Conservation (phyloP, 92 coral and sea anemone genomes). For the Bergia sp. region DNA sequence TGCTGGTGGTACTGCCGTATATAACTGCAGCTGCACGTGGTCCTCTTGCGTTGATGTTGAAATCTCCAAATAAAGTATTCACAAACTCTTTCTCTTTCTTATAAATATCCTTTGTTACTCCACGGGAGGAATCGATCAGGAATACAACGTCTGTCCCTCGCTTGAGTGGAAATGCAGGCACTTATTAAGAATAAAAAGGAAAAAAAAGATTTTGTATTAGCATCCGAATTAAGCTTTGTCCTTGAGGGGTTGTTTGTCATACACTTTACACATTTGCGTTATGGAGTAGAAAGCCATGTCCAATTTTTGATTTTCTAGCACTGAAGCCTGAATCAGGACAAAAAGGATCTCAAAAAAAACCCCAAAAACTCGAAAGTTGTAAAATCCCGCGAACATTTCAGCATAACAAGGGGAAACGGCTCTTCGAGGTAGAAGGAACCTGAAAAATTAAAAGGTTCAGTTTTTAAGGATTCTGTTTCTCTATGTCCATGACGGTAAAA, state of each 20-base stretch:
- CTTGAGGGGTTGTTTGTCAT: not conserved
- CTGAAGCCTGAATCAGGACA: too few relatives aligned
- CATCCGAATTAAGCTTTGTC: not conserved
- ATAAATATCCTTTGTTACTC: constrained; percentile 55
- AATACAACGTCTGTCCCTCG: constrained; percentile 71
- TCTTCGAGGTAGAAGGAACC: not conserved
- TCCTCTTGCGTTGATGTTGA: constrained; percentile 62
- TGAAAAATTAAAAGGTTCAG: not conserved
- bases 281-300: not conserved
- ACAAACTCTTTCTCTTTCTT: constrained; percentile 62
- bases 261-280: too few relatives aligned
- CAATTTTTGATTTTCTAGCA: too few relatives aligned
- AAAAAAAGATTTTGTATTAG: not conserved
- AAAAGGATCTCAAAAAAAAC: not conserved
- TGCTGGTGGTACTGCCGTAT: constrained; percentile 54
- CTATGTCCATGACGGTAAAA: not conserved
- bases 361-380: not conserved
- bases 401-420: not conserved
- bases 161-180: constrained; percentile 33
- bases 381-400: not conserved
- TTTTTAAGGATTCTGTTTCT: too few relatives aligned
- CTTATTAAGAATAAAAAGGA: not conserved
- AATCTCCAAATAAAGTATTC: constrained; percentile 54
- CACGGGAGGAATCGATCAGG: constrained; percentile 70
- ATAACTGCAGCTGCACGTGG: constrained; percentile 69